Evolutionary conservation across 2,888 invertebrate species (phyloP), one percentile per base, ranked within the genome.

Genomic region (Drosophila villosipedis): DNA sequence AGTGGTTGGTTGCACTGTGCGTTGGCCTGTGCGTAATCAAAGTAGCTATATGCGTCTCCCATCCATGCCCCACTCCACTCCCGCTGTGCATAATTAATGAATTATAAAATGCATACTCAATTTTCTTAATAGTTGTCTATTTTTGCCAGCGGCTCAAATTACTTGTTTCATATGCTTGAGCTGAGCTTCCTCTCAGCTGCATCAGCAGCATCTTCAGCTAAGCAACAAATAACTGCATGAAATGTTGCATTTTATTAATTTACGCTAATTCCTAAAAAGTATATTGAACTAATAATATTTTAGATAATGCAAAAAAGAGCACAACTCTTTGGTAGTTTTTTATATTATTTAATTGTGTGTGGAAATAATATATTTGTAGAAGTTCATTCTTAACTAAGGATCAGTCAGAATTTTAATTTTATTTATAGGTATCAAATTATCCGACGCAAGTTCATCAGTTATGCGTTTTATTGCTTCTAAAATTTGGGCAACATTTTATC

Each of bases 41-140:
- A 55, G 37, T 28, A 57, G n/a, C 31, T 22, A 53, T 50, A 50
- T 52, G n/a, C n/a, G 6, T 52, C 30, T 6, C 49, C 43, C 50
- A 16, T 28, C 10, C 7, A 14, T 53, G 66, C 50, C 60, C 31
- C 47, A 25, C 30, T 47, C 1, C 28, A 1, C 33, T 35, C 6
- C 9, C 22, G 72, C 52, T 82, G 82, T 91, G 89, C 92, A 91
- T 91, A 91, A 90, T 91, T 91, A 91, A 91, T 91, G 76, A 89
- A 90, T 81, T 91, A 91, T 90, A 89, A 91, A 91, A 91, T 90
- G 89, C 89, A 87, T 80, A 65, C 76, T 61, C 70, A 82, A 82
- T 88, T 88, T 84, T 55, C 55, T 70, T 68, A 76, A 91, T 85
- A 87, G 73, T 80, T 78, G 65, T 68, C 74, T 84, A 87, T 83